phyloP scores from a whole-genome alignment of 2,113 vertebrate genomes.

The Lophius piscatorius region DNA sequence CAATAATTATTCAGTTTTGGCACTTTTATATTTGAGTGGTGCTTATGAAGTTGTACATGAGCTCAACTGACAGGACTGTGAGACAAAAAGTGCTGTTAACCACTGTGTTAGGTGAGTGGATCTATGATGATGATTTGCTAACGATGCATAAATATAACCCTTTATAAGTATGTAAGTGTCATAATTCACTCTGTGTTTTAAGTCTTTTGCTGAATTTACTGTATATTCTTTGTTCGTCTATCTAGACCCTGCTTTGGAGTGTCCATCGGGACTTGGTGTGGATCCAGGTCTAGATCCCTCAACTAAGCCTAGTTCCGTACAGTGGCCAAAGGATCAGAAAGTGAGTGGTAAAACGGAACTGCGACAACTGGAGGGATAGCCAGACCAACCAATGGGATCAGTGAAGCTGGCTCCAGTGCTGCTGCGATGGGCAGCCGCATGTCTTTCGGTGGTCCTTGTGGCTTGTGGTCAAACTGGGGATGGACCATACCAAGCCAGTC shows the following conservation, averaged over 20 bases:
- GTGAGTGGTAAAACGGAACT: conserved; percentile 24
- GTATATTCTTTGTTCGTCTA: conserved; percentile 25
- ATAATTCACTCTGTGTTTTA: not conserved
- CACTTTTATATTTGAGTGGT: not conserved
- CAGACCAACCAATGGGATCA: conserved; percentile 77
- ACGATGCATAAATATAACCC: too few relatives aligned
- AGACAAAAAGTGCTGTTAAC: not conserved
- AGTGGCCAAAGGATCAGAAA: conserved; percentile 24
- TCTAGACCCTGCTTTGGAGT: conserved; percentile 68
- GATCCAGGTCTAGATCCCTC: conserved; percentile 54
- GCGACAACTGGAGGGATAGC: conserved; percentile 54
- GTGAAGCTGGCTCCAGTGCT: conserved; percentile 82
- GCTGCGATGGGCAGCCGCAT: conserved; percentile 84
- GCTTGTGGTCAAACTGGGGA: conserved; percentile 74
- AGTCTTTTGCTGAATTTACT: conserved; percentile 32
- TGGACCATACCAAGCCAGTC: conserved; percentile 80
- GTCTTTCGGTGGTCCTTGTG: conserved; percentile 56
- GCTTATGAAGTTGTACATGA: not conserved
- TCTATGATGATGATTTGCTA: too few relatives aligned
- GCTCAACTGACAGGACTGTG: not conserved
- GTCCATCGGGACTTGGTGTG: conserved; percentile 58
- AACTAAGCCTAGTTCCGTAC: conserved; percentile 49
- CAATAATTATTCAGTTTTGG: not conserved
- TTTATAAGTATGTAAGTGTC: not conserved
- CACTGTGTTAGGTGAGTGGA: not conserved